These are phyloP conservation scores for Junonia oenone DNA, from an alignment of 2,888 invertebrate species.

Conservation along the genomic window DNA sequence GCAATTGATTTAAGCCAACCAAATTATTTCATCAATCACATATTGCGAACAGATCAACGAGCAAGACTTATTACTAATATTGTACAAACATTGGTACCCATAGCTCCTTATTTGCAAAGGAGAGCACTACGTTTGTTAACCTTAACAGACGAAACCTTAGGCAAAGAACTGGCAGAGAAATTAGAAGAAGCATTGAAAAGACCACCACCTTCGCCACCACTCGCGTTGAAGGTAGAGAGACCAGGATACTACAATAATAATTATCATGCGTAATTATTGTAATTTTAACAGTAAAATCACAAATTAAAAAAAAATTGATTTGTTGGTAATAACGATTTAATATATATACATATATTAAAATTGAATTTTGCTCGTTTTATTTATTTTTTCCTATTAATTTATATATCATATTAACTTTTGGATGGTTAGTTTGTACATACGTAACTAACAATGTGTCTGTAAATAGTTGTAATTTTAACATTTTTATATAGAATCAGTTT, in stretches of 20 bases:
- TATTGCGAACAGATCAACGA: conserved; percentile 37
- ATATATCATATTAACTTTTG: too few species aligned
- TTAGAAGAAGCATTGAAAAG: conserved; percentile 10
- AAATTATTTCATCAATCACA: conserved; percentile 83
- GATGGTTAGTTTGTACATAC: too few species aligned
- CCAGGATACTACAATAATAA: neutral
- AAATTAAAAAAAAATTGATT: too few species aligned
- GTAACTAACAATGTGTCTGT: too few species aligned
- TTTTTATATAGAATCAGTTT: too few species aligned
- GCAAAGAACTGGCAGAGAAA: conserved; percentile 52
- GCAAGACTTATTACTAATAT: conserved; percentile 32
- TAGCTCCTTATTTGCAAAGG: conserved; percentile 81
- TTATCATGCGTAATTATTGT: too few species aligned
- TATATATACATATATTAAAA: too few species aligned
- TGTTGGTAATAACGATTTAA: too few species aligned
- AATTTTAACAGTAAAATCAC: too few species aligned
- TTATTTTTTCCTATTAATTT: too few species aligned
- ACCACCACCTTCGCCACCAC: conserved; percentile 13
- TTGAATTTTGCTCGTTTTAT: too few species aligned
- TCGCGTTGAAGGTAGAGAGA: conserved; percentile 29
- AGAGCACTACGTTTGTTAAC: conserved; percentile 87
- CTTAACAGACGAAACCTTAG: conserved; percentile 86
- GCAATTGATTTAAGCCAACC: conserved; percentile 77
- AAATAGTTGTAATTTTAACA: too few species aligned
- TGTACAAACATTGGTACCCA: conserved; percentile 25